phyloP scores from a whole-genome alignment of 2,888 invertebrate species.

The Epicampocera succincta region DNA sequence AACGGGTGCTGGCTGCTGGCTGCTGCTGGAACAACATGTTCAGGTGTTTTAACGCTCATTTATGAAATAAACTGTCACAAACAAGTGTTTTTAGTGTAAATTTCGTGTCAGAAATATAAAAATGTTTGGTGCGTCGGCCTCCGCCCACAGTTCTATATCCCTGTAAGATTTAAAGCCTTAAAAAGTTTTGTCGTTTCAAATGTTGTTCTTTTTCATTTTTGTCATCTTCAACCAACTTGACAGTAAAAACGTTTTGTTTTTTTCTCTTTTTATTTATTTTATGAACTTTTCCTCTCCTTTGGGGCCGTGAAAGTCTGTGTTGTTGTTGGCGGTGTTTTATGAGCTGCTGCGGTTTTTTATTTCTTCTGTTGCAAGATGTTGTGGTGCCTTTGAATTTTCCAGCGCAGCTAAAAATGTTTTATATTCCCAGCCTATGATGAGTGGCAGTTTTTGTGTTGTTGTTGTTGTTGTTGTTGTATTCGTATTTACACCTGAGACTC shows the following conservation, averaged over 20 bases:
- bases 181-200: constrained; percentile 53
- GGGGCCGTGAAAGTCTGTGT: constrained; percentile 54
- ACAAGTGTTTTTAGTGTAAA: constrained; percentile 67
- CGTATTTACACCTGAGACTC: constrained; percentile 67
- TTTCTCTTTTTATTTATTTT: constrained; percentile 28
- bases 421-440: constrained; percentile 43
- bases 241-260: constrained; percentile 50
- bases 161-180: constrained; percentile 55
- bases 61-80: constrained; percentile 70
- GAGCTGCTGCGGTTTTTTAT: constrained; percentile 50
- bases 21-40: constrained; percentile 54
- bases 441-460: neutral
- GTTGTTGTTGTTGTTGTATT: constrained; percentile 14
- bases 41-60: constrained; percentile 72
- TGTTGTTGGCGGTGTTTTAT: constrained; percentile 50
- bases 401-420: constrained; percentile 15
- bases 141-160: constrained; percentile 55
- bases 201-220: constrained; percentile 30
- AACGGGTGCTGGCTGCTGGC: neutral
- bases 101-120: constrained; percentile 69
- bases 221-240: constrained; percentile 53
- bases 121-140: constrained; percentile 33
- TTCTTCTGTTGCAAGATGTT: neutral
- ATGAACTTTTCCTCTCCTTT: neutral
- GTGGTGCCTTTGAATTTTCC: constrained; percentile 22